Evolutionary conservation across 2,888 invertebrate genomes (phyloP), one percentile per base, ranked within the genome.

Genomic region (Xestia rhomboidea): DNA sequence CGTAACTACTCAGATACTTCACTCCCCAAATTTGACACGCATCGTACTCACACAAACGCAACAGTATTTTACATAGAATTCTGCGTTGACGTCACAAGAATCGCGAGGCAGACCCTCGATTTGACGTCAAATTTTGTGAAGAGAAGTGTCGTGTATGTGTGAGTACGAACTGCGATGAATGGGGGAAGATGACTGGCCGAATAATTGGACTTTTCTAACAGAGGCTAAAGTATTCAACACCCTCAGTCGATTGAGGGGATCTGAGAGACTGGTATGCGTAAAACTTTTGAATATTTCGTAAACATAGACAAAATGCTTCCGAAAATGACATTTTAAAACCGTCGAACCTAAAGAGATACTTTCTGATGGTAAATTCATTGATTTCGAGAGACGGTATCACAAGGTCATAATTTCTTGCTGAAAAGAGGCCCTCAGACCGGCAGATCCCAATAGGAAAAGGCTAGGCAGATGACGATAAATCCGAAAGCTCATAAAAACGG

Each of bases 221-320:
- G 67, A 82, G 82, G 79, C 73, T 85, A 81, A 84, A 85, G 77
- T 87, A 89, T 91, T 90, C 87, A 89, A 85, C 86, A 88, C 87
- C 84, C 79, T 86, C 86, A 88, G 89, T 89, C 80, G 72, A 85
- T 79, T 77, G 73, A 68, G 70, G 79, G 69, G 63, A 71, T 81
- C 69, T 54, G 49, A 49, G 63, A 68, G 69, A 76, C 64, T 49
- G 34, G 68, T 76, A 77, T 74, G 60, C 46, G 34, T 54, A 38
- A 79, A 76, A 64, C 11, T 64, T 54, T 57, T 30, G 6, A 13
- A 38, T 54, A 81, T 57, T 46, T 68, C 13, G 34, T 73, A 72
- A 76, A 68, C 30, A 73, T 76, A 10, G 24, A 62, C 27, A 34
- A 57, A 57, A 54, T 41, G 5, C 51, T 38, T 7, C 7, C 18